A percentile compares a stretch with the other conserved stretches of the same genome.
phyloP scores from a whole-genome alignment of 2,888 invertebrate genomes.

The Eupithecia dodoneata region DNA sequence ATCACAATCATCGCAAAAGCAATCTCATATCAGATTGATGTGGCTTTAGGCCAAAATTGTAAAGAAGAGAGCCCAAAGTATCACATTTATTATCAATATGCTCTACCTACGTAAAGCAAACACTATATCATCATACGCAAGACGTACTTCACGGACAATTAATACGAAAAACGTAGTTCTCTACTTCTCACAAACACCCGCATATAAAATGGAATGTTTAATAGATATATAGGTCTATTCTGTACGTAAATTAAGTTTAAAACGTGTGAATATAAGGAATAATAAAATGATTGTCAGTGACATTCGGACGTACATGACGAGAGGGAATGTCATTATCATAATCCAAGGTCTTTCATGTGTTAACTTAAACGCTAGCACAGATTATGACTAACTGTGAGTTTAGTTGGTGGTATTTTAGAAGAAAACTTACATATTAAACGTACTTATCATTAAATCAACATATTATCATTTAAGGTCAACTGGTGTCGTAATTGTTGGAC shows the following conservation, averaged over 20 bases:
- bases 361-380: not conserved
- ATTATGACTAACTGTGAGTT: not conserved
- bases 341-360: constrained; percentile 7
- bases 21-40: not conserved
- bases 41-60: not conserved
- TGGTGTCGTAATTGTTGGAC: not conserved
- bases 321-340: constrained; percentile 9
- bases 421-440: not conserved
- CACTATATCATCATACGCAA: not conserved
- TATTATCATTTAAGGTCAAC: not conserved
- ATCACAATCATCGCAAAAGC: not conserved
- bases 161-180: not conserved
- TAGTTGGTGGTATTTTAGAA: not conserved
- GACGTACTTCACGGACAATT: not conserved
- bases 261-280: constrained; percentile 47
- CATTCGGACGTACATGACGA: constrained; percentile 36
- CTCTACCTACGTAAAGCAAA: not conserved
- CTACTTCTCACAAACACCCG: constrained; percentile 8
- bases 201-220: constrained; percentile 32
- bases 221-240: constrained; percentile 3
- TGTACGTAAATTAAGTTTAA: constrained; percentile 36
- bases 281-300: constrained; percentile 48
- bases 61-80: not conserved
- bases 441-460: not conserved
- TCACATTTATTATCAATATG: not conserved